Evolutionary conservation across 2,797 vertebrate species (phyloP), one percentile per base, ranked within the genome.

Genomic region (Liasis olivaceus): DNA sequence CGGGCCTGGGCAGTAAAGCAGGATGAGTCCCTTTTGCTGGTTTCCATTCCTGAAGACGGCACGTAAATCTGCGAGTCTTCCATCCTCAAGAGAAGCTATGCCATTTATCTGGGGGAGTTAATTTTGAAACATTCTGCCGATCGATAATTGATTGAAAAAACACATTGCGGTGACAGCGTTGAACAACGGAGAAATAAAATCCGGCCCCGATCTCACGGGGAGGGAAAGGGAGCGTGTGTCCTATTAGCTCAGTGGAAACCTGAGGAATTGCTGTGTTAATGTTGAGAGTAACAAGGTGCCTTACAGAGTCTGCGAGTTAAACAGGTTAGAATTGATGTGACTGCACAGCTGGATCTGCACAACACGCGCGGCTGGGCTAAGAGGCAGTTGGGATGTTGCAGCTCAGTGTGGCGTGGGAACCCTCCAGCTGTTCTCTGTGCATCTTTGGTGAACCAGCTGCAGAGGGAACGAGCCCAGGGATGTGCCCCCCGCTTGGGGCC

Each of bases 61-160:
- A 1, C 47, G 84, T 90, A 87, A 88, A 90, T 88, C 89, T 58
- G 66, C 9, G 28, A 81, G 89, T 20, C 28, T 90, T 54, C n/a
- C 62, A 42, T n/a, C 42, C 28, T 3, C 22, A 5, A 0, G 13
- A 87, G 58, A 20, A 15, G 24, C 1, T 24, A 47, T 17, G 66
- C 66, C 22, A 56, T 87, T 81, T 58, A 63, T 81, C 85, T 14
- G n/a, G 84, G 51, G 81, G 36, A 89, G 56, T 86, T 86, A 72
- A 92, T 92, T 86, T 36, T 26, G 63, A 60, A 92, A 87, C 84
- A 14, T 26, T 2, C 88, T 7, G 12, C 17, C 0, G 36, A 86
- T 92, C 81, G 12, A 92, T 92, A 86, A 31, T 6, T 12, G 88
- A 86, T 51, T 47, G 91, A 69, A 72, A 51, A 81, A n/a, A 58